Percentiles rank a stretch among this genome's conserved stretches.
These are phyloP conservation scores for Pandemis heparana DNA, from an alignment of 2,888 invertebrate species.

Conservation along the genomic window DNA sequence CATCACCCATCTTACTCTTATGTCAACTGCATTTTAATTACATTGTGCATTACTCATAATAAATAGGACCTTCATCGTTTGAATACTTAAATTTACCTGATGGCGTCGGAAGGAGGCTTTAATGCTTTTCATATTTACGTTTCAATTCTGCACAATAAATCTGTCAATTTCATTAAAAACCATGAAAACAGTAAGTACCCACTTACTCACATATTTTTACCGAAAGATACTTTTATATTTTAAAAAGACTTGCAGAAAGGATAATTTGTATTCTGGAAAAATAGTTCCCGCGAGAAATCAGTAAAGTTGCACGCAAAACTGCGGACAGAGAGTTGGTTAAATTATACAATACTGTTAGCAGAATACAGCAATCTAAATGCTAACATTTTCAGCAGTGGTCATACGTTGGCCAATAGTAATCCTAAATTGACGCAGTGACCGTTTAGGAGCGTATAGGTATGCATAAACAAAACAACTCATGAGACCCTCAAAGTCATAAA, in stretches of 20 bases:
- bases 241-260: background rate
- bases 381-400: background rate
- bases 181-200: background rate
- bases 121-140: no score
- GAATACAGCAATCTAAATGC: background rate
- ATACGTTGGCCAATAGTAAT: background rate
- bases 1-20: no score
- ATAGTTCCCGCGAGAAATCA: constrained; percentile 6
- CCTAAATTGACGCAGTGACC: background rate
- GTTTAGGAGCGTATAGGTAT: background rate
- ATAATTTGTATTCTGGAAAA: constrained; percentile 1
- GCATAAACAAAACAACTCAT: background rate
- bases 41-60: no score
- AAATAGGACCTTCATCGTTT: no score
- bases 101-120: no score
- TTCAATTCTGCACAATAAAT: no score
- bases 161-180: no score
- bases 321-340: background rate
- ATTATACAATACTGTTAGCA: background rate
- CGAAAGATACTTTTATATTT: background rate
- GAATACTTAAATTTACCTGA: no score
- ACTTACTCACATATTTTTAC: background rate
- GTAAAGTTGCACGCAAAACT: background rate
- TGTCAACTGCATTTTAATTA: no score
- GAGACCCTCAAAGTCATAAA: background rate